phyloP scores from a whole-genome alignment of 2,797 vertebrate genomes.

The Mormyrus hasselquistii region DNA sequence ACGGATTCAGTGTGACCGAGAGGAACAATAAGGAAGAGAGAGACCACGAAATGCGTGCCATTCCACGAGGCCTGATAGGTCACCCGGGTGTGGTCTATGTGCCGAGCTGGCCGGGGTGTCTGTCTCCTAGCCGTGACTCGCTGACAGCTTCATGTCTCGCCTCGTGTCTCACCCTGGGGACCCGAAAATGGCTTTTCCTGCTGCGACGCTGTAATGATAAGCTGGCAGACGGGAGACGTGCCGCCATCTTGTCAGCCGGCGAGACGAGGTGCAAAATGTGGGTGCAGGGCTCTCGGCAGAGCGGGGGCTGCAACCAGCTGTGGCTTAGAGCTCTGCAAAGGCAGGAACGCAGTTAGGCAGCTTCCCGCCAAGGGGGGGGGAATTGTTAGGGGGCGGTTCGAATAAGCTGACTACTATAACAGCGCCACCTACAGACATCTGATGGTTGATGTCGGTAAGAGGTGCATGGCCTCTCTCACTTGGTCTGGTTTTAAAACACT shows the following conservation, averaged over 20 bases:
- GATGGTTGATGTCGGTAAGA: background rate
- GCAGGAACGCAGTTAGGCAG: background rate
- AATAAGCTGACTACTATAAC: background rate
- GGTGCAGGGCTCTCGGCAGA: background rate
- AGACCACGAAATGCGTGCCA: background rate
- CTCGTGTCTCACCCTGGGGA: constrained; percentile 14
- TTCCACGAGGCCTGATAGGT: background rate
- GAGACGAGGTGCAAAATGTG: constrained; percentile 3
- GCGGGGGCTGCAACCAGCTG: background rate
- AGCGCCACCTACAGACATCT: background rate
- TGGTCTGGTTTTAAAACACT: background rate
- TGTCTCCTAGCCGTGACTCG: background rate
- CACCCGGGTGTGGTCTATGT: too few species aligned
- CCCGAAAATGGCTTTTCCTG: constrained; percentile 20
- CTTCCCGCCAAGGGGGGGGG: background rate
- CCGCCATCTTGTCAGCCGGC: constrained; percentile 43
- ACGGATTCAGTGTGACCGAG: background rate
- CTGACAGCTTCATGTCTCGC: constrained; percentile 14
- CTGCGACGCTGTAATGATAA: constrained; percentile 26
- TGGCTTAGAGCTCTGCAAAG: background rate
- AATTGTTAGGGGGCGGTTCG: background rate
- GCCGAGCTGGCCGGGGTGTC: background rate
- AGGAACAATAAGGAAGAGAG: background rate
- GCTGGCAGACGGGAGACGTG: constrained; percentile 40
- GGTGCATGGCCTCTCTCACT: background rate